phyloP scores from a whole-genome alignment of 1,140 invertebrate genomes.

The Pseudomyrmex flavicornis region DNA sequence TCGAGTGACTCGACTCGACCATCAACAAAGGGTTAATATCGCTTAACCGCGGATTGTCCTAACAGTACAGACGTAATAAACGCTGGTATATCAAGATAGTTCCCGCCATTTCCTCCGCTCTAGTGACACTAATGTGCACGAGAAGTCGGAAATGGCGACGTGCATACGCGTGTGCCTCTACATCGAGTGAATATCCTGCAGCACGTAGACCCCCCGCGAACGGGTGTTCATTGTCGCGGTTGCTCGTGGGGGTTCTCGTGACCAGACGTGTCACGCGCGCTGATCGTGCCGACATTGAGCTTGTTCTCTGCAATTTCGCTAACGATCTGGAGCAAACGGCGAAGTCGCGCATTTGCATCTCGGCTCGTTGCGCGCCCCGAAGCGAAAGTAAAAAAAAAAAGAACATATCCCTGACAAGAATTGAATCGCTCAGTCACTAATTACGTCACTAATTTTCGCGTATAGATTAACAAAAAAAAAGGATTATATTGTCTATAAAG shows the following conservation, averaged over 20 bases:
- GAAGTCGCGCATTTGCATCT: too few species aligned
- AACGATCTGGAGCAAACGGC: conserved; percentile 61
- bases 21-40: neutral
- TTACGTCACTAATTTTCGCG: too few species aligned
- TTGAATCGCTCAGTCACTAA: too few species aligned
- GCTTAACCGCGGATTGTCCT: neutral
- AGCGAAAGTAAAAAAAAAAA: neutral
- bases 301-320: conserved; percentile 61
- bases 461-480: too few species aligned
- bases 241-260: conserved; percentile 67
- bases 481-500: too few species aligned
- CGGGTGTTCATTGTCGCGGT: conserved; percentile 72
- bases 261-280: conserved; percentile 38
- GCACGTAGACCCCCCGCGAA: conserved; percentile 70
- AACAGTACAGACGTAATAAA: conserved; percentile 3
- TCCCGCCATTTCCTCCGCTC: conserved; percentile 8
- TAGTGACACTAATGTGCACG: conserved; percentile 9
- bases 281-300: conserved; percentile 51
- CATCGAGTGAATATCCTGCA: conserved; percentile 60
- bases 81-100: conserved; percentile 1
- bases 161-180: conserved; percentile 53
- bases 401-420: neutral
- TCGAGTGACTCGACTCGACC: too few species aligned
- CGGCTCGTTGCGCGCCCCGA: neutral
- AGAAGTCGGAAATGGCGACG: conserved; percentile 59